Conservation (phyloP, 2,888 invertebrate species). For the Oxytorus armatus region DNA sequence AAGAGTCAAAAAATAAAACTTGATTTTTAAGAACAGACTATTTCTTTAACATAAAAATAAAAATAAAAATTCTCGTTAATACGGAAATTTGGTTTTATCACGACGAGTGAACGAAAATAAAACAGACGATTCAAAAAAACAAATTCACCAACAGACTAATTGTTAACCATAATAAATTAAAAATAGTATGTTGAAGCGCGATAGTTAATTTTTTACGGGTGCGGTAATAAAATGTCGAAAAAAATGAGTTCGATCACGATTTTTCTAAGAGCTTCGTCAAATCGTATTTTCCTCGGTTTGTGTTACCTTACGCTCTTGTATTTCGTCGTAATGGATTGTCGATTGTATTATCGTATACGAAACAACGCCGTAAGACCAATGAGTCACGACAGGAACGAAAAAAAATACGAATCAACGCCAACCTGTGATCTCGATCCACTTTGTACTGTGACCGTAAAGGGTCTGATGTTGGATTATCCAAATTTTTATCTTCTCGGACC, state of each 20-base stretch:
- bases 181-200: too few relatives aligned
- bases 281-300: neutral
- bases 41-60: too few relatives aligned
- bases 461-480: conserved; percentile 92
- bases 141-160: too few relatives aligned
- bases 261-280: conserved; percentile 8
- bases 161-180: too few relatives aligned
- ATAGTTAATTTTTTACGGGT: too few relatives aligned
- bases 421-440: conserved; percentile 90
- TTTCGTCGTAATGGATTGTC: conserved; percentile 90
- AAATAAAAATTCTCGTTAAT: too few relatives aligned
- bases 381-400: conserved; percentile 74
- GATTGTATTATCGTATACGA: conserved; percentile 89
- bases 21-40: too few relatives aligned
- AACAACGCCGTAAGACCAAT: conserved; percentile 88
- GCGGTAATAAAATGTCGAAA: neutral
- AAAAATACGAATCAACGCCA: conserved; percentile 85
- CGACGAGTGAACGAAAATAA: too few relatives aligned
- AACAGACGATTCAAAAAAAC: neutral
- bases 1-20: too few relatives aligned
- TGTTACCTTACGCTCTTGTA: conserved; percentile 36
- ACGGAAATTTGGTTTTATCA: too few relatives aligned
- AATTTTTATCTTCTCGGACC: conserved; percentile 94
- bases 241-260: conserved; percentile 16
- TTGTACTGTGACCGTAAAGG: conserved; percentile 93